A percentile compares a stretch with the other conserved stretches of the same genome.
Evolutionary conservation across 1,140 invertebrate genomes (phyloP).

Genomic region (Brachionus koreanus): DNA sequence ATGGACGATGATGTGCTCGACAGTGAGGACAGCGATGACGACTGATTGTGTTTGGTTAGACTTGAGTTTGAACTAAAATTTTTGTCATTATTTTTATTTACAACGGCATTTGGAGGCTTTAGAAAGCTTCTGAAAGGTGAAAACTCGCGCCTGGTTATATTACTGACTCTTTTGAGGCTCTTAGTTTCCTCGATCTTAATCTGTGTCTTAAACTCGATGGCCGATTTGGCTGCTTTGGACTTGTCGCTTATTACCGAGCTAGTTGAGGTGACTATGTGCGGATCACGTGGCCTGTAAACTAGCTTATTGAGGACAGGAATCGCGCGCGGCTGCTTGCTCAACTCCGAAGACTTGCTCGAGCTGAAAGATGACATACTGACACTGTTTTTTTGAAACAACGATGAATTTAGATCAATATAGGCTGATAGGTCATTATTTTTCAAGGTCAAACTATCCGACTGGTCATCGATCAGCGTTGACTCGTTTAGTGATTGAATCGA

Average conservation of each 20-base stretch:
- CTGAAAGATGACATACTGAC: background rate
- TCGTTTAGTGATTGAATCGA: background rate
- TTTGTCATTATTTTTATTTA: background rate
- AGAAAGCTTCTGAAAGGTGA: conserved; percentile 20
- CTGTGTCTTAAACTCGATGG: background rate
- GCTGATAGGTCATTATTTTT: conserved; percentile 32
- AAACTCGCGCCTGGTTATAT: background rate
- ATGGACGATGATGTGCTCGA: background rate
- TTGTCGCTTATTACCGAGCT: background rate
- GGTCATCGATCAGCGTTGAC: background rate
- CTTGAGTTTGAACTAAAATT: background rate
- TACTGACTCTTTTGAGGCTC: background rate
- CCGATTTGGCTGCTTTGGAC: background rate
- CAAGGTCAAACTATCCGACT: background rate
- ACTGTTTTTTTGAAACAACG: background rate
- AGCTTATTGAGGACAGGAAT: background rate
- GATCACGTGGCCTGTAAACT: background rate
- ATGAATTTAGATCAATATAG: conserved; percentile 26
- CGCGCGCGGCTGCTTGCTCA: background rate
- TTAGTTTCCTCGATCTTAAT: background rate
- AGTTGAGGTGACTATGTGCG: background rate
- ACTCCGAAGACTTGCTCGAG: background rate
- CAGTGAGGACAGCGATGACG: background rate
- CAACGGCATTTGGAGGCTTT: background rate
- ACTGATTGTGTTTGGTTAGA: background rate